Base-by-base conservation (phyloP, 2,113 vertebrate genomes). In the Saguinus imperator region DNA sequence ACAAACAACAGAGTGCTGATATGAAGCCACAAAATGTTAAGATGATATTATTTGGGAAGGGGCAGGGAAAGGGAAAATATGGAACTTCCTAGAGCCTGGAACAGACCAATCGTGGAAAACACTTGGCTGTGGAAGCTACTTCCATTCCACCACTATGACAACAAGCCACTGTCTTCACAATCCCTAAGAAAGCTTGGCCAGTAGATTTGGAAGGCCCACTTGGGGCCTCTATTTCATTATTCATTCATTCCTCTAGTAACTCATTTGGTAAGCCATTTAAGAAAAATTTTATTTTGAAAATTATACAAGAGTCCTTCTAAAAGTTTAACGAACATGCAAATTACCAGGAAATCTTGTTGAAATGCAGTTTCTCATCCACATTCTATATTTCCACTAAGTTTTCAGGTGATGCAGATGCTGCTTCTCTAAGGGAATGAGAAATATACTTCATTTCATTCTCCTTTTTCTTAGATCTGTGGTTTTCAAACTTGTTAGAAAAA, bases 401-500 rank as follows among this genome's bases (percentile, higher is more conserved):
- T 8, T 61, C 43, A 40, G 16, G 25, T 58, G 18, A 52, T 75
- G 7, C 9, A 10, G 35, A 64, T 12, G n/a, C 11, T 82, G 20
- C 10, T 45, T 1, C 17, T 72, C 11, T 18, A 45, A 91, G 6
- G 2, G 8, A 3, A 29, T 16, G 16, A 43, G 23, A 89, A n/a
- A 52, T 23, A 66, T 1, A 70, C 13, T 37, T 82, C 13, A 66
- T 85, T 95, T 89, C 7, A 50, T 45, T 79, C 89, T 43, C 20
- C 16, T 18, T 82, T 85, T 61, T 37, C 37, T 16, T 72, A 87
- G 4, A 80, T 68, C 13, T 50, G 35, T 45, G 7, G 10, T 68
- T 92, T 75, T 66, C n/a, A 79, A 64, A 61, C 55, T 35, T 91
- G 18, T 75, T 52, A 72, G 58, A 64, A 90, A 96, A 96, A 61